Conservation (phyloP, 2,888 invertebrate species). For the Pollenia labialis region DNA sequence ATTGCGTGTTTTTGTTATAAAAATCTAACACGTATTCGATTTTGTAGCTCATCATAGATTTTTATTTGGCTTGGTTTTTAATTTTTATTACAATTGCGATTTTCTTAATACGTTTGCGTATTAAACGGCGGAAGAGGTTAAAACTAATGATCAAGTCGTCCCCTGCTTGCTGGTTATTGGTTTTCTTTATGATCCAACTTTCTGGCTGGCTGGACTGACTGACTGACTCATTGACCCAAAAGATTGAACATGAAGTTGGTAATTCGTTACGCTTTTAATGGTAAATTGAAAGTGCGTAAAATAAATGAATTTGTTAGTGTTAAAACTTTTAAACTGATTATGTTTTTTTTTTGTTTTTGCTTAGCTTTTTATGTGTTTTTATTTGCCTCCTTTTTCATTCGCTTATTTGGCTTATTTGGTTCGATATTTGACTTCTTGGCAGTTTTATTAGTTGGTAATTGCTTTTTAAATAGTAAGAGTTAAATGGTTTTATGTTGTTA, state of each 20-base stretch:
- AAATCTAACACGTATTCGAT: neutral
- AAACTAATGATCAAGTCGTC: constrained; percentile 15
- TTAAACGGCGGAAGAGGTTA: constrained; percentile 12
- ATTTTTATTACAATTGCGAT: neutral
- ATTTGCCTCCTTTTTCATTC: constrained; percentile 9
- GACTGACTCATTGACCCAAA: constrained; percentile 15
- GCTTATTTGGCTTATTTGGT: constrained; percentile 23
- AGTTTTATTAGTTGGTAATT: constrained; percentile 42
- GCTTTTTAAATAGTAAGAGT: constrained; percentile 68
- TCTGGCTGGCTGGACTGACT: constrained; percentile 1
- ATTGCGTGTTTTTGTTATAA: constrained; percentile 21
- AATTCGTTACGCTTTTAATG: constrained; percentile 75
- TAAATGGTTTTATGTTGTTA: constrained; percentile 64
- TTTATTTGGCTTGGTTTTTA: neutral
- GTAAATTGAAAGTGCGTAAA: constrained; percentile 72
- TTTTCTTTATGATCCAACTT: constrained; percentile 48
- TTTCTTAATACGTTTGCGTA: neutral
- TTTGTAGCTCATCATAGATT: too few species aligned
- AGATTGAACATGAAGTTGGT: constrained; percentile 31
- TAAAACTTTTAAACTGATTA: constrained; percentile 71
- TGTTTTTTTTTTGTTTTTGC: constrained; percentile 62
- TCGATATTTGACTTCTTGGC: neutral
- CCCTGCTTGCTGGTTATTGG: constrained; percentile 59
- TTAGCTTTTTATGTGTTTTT: constrained; percentile 66
- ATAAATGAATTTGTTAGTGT: constrained; percentile 44